These are phyloP conservation scores for Pogonocherus hispidulus DNA, from an alignment of 2,888 invertebrate species.

Conservation along the genomic window DNA sequence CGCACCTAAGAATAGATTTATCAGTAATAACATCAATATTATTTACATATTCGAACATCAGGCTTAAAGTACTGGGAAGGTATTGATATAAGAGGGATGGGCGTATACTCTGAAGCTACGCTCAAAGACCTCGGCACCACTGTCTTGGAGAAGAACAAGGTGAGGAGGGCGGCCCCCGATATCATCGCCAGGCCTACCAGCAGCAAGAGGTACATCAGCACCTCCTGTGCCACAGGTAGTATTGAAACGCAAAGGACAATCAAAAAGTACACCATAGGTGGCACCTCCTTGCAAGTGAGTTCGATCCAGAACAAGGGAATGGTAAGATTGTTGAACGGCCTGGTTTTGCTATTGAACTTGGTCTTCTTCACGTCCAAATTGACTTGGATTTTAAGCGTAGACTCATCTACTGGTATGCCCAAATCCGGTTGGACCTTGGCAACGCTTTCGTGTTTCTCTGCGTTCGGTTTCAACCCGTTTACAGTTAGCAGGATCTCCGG, in stretches of 20 bases:
- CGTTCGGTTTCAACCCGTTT: constrained; percentile 75
- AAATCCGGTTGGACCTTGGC: constrained; percentile 81
- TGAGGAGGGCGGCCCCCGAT: constrained; percentile 57
- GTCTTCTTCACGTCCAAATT: constrained; percentile 79
- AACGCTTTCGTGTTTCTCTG: constrained; percentile 71
- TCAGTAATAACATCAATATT: constrained; percentile 26
- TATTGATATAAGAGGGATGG: constrained; percentile 62
- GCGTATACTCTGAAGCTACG: constrained; percentile 59
- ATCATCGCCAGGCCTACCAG: constrained; percentile 61
- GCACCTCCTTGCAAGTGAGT: constrained; percentile 67
- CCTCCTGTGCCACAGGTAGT: constrained; percentile 54
- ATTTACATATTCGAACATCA: constrained; percentile 51
- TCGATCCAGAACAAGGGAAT: constrained; percentile 83
- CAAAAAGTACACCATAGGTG: constrained; percentile 51
- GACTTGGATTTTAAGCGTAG: constrained; percentile 78
- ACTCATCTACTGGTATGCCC: constrained; percentile 75
- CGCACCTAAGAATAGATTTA: constrained; percentile 38
- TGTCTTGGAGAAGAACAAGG: constrained; percentile 51
- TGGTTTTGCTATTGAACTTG: constrained; percentile 74
- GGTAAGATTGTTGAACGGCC: constrained; percentile 75
- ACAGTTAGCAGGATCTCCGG: constrained; percentile 72
- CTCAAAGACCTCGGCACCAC: constrained; percentile 53
- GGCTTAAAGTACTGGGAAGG: constrained; percentile 57
- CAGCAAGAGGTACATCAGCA: constrained; percentile 57
- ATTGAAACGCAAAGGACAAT: constrained; percentile 53